Base-by-base conservation (phyloP, 2,797 vertebrate species). In the Sebastes nivosus region DNA sequence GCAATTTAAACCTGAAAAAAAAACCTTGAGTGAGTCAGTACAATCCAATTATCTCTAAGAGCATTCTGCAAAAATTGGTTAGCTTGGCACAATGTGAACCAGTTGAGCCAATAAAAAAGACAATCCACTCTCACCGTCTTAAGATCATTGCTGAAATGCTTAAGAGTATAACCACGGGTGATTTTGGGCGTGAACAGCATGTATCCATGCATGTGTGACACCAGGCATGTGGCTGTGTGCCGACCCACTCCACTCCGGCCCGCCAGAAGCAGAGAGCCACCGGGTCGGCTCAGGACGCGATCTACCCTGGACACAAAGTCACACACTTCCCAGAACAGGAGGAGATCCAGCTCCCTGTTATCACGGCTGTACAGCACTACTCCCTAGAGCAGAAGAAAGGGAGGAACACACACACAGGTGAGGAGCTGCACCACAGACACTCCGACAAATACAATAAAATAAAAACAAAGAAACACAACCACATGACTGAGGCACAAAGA, bases 111-210 rank as follows among this genome's bases (percentile, higher is more conserved):
- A 71, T 42, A 72, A 72, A 80, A 25, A 61, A 29, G 2, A 10
- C 12, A 5, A 72, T 38, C 13, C 22, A 8, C 8, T 63, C 96
- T 96, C 90, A 99, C 99, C 67, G 91, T 91, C 93, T 98, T 99
- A 25, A 99, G 96, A 92, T 99, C 98, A 80, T 91, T 97, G 94
- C 92, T 98, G 94, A 99, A 99, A 64, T 99, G 96, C 87, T 99
- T 99, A 29, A 97, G 90, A 25, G 94, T 90, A 83, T 99, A 99
- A 29, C 95, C 96, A 83, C 98, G 97, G 80, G 97, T 97, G 89
- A 99, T 95, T 90, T 96, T 98, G 18, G 98, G 99, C 0, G 98
- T 97, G 91, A 97, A 95, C 67, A 99, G 81, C 4, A 94, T 81
- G 63, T 97, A 97, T 74, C 97, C 96, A 0, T 99, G 98, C 98